Evolutionary conservation across 37 sponge, comb jelly and placozoan species (phyloP), one percentile per base, ranked within the genome.

Genomic region (Beroe forskalii): DNA sequence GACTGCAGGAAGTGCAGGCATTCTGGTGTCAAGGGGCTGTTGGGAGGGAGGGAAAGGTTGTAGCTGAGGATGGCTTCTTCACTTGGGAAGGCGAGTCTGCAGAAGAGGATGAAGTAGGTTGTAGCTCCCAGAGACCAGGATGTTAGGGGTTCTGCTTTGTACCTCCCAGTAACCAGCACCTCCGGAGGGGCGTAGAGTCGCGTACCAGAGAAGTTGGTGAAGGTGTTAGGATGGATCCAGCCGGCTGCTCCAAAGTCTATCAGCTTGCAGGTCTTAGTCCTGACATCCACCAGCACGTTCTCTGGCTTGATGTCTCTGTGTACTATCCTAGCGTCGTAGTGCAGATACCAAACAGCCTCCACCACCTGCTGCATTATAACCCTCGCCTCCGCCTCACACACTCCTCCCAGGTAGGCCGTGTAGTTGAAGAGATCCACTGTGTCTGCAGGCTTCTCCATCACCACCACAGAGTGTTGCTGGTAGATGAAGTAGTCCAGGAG

Each of bases 371-470:
- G 22, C 55, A 80, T 44, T 0, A 80, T 41, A 9, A 20, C 0
- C 17, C 86, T 8, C 14, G 86, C 17, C 19, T 80, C 86, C 22
- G 55, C 35, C 30, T 80, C 86, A 4, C 38, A 80, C 6, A 80
- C 4, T 44, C 86, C 86, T n/a, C 86, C 86, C 37, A 80, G 86
- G 86, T 80, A 80, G 1, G 86, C 55, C n/a, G 86, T 80, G 86
- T 80, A 80, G 86, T 80, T 80, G 86, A 80, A 80, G 30, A 80
- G 86, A 43, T 80, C 86, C 55, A 41, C 86, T 27, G 55, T 35
- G 86, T 41, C 25, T 19, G 48, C 24, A 37, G 86, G 86, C 42
- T 80, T 80, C 48, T 80, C 86, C 86, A 80, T 80, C 25, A 80
- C 27, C 19, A 80, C 17, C n/a, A 80, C 28, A 23, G 86, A 80